These are phyloP conservation scores for Gymnocephalus cernua DNA, from an alignment of 2,113 vertebrate species.

Conservation along the genomic window DNA sequence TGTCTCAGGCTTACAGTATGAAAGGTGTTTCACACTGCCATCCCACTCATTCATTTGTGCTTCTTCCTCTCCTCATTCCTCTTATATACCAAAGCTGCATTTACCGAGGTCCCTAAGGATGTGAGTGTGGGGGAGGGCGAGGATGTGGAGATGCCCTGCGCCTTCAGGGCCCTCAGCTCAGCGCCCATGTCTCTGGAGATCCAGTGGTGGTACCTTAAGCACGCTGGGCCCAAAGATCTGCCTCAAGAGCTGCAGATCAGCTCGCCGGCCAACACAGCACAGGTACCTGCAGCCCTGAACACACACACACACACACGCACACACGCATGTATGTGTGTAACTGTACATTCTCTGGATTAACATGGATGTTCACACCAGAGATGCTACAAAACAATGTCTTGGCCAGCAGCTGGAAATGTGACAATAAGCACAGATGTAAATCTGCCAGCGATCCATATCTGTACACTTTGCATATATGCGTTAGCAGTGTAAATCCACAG, in stretches of 20 bases:
- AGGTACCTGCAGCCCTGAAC: constrained; percentile 83
- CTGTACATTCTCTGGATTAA: neutral
- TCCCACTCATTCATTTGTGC: constrained; percentile 24
- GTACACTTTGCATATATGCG: neutral
- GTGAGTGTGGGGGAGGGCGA: constrained; percentile 94
- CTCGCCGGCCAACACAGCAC: constrained; percentile 87
- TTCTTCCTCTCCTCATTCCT: constrained; percentile 46
- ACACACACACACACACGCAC: no score
- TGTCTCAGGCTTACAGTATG: neutral
- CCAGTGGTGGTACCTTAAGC: constrained; percentile 97
- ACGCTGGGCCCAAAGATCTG: constrained; percentile 87
- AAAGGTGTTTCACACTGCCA: neutral
- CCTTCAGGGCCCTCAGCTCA: constrained; percentile 91
- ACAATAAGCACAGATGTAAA: neutral
- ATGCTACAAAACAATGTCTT: neutral
- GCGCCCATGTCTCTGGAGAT: constrained; percentile 95
- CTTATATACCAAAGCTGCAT: constrained; percentile 85
- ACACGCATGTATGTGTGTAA: neutral
- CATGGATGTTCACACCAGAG: neutral
- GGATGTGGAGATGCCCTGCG: constrained; percentile 97
- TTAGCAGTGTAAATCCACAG: neutral
- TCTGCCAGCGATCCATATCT: neutral
- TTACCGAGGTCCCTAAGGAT: constrained; percentile 96
- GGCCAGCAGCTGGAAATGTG: neutral
- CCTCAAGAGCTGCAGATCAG: constrained; percentile 90